phyloP scores from a whole-genome alignment of 92 coral and sea anemone species.

The Umimayanthus chanpuru region DNA sequence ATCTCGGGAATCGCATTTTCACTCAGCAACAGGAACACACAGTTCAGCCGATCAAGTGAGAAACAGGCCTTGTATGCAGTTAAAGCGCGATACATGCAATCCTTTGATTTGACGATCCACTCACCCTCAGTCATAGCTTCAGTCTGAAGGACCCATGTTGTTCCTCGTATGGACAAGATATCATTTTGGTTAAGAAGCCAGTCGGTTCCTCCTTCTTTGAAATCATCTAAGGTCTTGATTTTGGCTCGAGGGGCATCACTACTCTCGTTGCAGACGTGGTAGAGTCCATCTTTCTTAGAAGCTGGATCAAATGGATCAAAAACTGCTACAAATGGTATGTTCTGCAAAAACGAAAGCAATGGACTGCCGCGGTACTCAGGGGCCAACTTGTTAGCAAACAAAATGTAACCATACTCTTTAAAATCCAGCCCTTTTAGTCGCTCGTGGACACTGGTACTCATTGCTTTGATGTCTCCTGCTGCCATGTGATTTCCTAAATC shows the following conservation, averaged over 20 bases:
- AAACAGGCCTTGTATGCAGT: constrained; percentile 26
- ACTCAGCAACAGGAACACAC: constrained; percentile 18
- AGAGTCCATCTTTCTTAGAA: constrained; percentile 56
- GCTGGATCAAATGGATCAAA: constrained; percentile 62
- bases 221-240: constrained; percentile 56
- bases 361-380: constrained; percentile 56
- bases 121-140: constrained; percentile 50
- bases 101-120: constrained; percentile 35
- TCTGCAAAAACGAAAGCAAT: constrained; percentile 54
- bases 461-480: constrained; percentile 35
- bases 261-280: constrained; percentile 59
- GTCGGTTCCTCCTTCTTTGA: constrained; percentile 45
- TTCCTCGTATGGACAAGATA: constrained; percentile 50
- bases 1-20: constrained; percentile 28
- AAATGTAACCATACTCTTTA: constrained; percentile 56
- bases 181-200: constrained; percentile 19
- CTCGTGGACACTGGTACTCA: constrained; percentile 42
- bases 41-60: constrained; percentile 2
- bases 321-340: constrained; percentile 66
- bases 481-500: not conserved
- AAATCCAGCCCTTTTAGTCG: constrained; percentile 47
- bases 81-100: constrained; percentile 45
- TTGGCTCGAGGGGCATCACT: constrained; percentile 61
- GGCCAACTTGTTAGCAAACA: constrained; percentile 62
- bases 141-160: constrained; percentile 62